Base-by-base conservation (phyloP, 2,888 invertebrate species). In the Cecidostiba fungosa region DNA sequence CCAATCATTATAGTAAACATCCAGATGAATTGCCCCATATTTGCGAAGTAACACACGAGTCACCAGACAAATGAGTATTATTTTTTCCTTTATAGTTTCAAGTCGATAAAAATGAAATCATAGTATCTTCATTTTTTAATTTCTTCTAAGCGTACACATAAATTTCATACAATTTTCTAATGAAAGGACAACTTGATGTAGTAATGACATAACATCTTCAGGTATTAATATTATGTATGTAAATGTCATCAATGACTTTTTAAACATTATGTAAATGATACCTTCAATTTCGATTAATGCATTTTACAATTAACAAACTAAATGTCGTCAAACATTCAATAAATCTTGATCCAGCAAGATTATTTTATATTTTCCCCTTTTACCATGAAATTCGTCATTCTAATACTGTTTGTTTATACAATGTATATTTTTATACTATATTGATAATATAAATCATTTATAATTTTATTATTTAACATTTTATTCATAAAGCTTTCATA, bases 281-380 rank as follows among this genome's bases (percentile, higher is more conserved):
- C 43, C 14, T 77, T 80, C 59, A 66, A 77, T 66, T 29, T 59
- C 10, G n/a, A 59, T 36, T 77, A 73, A 66, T 19, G 19, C 77
- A 70, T n/a, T 70, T 84, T 5, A 76, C 4, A 50, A 50, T 54
- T 78, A 78, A 72, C 36, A 81, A 82, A 82, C 76, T 82, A 69
- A 59, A 77, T 29, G 70, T 36, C 12, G 26, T 26, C 32, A 43
- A 77, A 69, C 54, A 47, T 81, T 72, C 72, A 77, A 59, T 19
- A 59, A 43, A 85, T 87, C 85, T 87, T 69, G 85, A 80, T 70
- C 85, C 84, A 84, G 84, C 84, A 85, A 87, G 84, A 85, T 79
- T 77, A 26, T 54, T n/a, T 26, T 54, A 50, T 36, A 70, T 32
- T 12, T 43, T 43, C 12, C 12, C 43, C 14, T 50, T 59, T 70